Percentiles rank a stretch among this genome's conserved stretches.
Evolutionary conservation across 92 coral and sea anemone species (phyloP).

Genomic region (Siderastrea siderea): DNA sequence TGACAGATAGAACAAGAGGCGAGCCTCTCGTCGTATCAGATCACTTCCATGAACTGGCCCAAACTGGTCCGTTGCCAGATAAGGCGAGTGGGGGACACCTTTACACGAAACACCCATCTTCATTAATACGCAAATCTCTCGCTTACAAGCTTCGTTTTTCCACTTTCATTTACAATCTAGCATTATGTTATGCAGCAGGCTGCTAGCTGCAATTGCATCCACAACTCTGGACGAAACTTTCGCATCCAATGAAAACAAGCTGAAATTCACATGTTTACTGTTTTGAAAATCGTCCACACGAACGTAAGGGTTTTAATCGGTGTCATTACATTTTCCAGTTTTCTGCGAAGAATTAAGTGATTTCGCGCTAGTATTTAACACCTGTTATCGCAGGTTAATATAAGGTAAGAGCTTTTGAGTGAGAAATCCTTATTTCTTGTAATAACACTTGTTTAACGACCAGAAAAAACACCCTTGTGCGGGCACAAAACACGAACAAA

Average conservation of each 20-base stretch:
- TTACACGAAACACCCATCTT: neutral
- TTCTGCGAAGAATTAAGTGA: neutral
- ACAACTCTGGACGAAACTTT: neutral
- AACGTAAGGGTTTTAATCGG: neutral
- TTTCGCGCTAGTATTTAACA: neutral
- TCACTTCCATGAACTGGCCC: slow-evolving; percentile 67
- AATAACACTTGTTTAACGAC: slow-evolving; percentile 23
- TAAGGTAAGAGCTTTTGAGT: neutral
- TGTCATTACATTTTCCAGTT: neutral
- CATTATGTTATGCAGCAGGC: too few relatives aligned
- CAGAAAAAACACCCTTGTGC: slow-evolving; percentile 12
- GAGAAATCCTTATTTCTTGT: slow-evolving; percentile 4
- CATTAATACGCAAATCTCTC: slow-evolving; percentile 3
- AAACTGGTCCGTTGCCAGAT: slow-evolving; percentile 75
- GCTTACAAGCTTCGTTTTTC: neutral
- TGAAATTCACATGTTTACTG: neutral
- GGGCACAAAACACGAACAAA: neutral
- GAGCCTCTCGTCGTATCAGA: slow-evolving; percentile 61
- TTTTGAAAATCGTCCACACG: neutral
- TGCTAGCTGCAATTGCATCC: too few relatives aligned
- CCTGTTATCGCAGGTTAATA: slow-evolving; percentile 33
- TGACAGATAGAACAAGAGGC: slow-evolving; percentile 76
- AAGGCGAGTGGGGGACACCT: slow-evolving; percentile 13
- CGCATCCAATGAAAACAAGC: neutral
- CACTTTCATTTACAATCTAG: neutral